Conservation (phyloP, 2,888 invertebrate species). For the Idaea straminata region DNA sequence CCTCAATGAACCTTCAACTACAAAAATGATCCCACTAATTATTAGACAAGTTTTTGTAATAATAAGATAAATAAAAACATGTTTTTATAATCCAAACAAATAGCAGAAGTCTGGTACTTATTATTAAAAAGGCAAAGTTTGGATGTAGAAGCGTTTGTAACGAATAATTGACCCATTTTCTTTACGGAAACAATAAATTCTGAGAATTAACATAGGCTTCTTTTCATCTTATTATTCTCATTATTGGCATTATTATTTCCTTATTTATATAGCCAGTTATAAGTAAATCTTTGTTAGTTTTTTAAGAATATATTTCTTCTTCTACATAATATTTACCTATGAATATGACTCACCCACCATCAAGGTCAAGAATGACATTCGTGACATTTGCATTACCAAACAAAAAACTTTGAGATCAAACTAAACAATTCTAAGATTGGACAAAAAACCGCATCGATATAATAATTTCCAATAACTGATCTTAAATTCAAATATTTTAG, state of each 20-base stretch:
- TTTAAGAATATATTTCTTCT: too few relatives aligned
- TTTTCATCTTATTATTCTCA: not conserved
- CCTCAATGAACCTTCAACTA: too few relatives aligned
- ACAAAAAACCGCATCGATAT: not conserved
- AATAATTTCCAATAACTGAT: not conserved
- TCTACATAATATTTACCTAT: not conserved
- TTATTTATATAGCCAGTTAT: not conserved
- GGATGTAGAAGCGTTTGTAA: too few relatives aligned
- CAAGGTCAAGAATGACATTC: not conserved
- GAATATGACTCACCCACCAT: not conserved
- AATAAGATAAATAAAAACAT: too few relatives aligned
- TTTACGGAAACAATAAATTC: not conserved
- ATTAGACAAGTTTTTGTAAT: too few relatives aligned
- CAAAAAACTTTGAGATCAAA: not conserved
- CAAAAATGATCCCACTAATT: too few relatives aligned
- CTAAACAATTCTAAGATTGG: not conserved
- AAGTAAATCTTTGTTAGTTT: not conserved
- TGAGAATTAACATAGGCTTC: not conserved
- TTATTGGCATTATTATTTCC: not conserved
- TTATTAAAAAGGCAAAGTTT: too few relatives aligned
- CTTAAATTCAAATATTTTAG: not conserved
- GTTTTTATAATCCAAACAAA: too few relatives aligned
- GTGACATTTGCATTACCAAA: not conserved
- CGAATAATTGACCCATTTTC: too few relatives aligned
- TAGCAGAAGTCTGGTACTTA: too few relatives aligned